These are phyloP conservation scores for Clivina fossor DNA, from an alignment of 2,888 invertebrate species.

Conservation along the genomic window DNA sequence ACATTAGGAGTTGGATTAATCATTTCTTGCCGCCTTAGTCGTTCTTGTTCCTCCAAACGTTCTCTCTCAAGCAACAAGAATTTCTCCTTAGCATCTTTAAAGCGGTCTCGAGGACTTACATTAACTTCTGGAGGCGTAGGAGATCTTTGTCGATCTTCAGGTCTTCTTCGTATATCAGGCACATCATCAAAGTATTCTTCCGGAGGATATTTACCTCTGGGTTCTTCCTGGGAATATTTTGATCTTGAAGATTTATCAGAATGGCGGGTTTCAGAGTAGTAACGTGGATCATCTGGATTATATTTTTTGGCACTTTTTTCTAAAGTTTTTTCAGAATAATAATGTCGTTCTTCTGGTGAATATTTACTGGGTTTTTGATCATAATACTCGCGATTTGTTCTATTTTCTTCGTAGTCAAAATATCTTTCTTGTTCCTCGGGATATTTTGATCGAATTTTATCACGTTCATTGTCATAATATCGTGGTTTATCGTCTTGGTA, in stretches of 20 bases:
- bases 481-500: neutral
- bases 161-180: conserved; percentile 51
- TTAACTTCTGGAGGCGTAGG: conserved; percentile 57
- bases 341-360: neutral
- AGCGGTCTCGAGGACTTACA: conserved; percentile 73
- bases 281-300: conserved; percentile 39
- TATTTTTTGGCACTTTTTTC: conserved; percentile 37
- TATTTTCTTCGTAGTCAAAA: conserved; percentile 17
- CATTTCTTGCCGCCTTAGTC: conserved; percentile 12
- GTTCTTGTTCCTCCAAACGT: conserved; percentile 55
- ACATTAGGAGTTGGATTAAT: conserved; percentile 13
- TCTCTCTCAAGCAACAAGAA: conserved; percentile 78
- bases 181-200: conserved; percentile 20
- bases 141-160: conserved; percentile 55
- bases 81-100: conserved; percentile 85
- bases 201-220: conserved; percentile 3
- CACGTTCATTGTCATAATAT: conserved; percentile 15
- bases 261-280: conserved; percentile 36
- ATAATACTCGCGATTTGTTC: conserved; percentile 2
- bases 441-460: conserved; percentile 22
- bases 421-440: conserved; percentile 8
- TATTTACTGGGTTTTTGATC: conserved; percentile 19
- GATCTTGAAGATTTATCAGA: conserved; percentile 28
- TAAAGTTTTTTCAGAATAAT: conserved; percentile 42
- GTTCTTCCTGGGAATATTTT: conserved; percentile 30